phyloP scores from a whole-genome alignment of 1,140 invertebrate species.

The Helicoverpa zea region DNA sequence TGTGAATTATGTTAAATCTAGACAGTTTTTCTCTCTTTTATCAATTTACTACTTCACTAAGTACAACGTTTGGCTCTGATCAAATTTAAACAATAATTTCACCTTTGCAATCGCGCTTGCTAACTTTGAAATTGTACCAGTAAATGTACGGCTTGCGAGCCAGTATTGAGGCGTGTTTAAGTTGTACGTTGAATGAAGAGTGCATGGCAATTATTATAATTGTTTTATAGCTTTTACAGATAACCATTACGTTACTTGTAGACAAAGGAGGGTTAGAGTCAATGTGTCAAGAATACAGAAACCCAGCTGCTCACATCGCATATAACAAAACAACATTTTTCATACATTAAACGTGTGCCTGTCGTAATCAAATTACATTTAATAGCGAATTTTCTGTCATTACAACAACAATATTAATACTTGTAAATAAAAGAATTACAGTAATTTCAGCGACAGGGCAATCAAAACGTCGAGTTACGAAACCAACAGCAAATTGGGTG shows the following conservation, averaged over 20 bases:
- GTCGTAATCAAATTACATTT: constrained; percentile 53
- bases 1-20: constrained; percentile 84
- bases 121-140: constrained; percentile 21
- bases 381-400: constrained; percentile 45
- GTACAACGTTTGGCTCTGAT: constrained; percentile 79
- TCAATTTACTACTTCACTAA: constrained; percentile 78
- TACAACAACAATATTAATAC: constrained; percentile 53
- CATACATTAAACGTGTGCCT: constrained; percentile 29
- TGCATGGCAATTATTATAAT: constrained; percentile 11
- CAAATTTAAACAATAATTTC: constrained; percentile 59
- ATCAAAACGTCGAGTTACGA: constrained; percentile 76
- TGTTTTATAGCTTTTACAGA: constrained; percentile 14
- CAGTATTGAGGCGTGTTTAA: constrained; percentile 2
- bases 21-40: constrained; percentile 81
- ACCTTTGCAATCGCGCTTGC: constrained; percentile 20
- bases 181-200: not conserved
- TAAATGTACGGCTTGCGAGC: not conserved
- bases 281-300: constrained; percentile 41
- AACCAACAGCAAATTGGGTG: constrained; percentile 76
- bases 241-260: constrained; percentile 3
- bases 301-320: not conserved
- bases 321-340: constrained; percentile 29
- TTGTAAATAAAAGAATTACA: constrained; percentile 68
- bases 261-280: constrained; percentile 38
- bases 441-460: constrained; percentile 68